Evolutionary conservation across 2,113 vertebrate species (phyloP), one percentile per base, ranked within the genome.

Genomic region (Sigmodon hispidus): DNA sequence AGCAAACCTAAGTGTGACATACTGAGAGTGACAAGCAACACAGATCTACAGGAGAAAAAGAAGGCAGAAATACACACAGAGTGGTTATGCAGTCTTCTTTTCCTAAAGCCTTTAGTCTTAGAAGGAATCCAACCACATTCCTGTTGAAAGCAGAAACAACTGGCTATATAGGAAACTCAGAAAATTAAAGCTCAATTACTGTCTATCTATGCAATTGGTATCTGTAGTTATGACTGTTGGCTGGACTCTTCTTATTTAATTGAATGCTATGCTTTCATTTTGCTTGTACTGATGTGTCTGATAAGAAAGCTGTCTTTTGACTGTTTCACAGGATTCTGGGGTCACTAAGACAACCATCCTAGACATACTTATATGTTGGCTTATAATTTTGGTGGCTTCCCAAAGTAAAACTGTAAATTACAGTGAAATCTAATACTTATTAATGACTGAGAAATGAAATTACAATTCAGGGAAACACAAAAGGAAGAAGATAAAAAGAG

Each of bases 371-470:
- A 22, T 2, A 36, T 72, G 5, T 70, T 67, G 9, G 8, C 40
- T 10, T 24, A 24, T 17, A 2, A 16, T 43, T 50, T 69, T 36
- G 6, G 7, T 19, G 36, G 16, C 5, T 92, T 88, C 57, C 48
- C 70, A 92, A 48, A 67, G 31, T 94, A 24, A 65, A 59, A 48
- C 1, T n/a, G 84, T 43, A 91, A 87, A 48, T 1, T 11, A 34
- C 5, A 40, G 1, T 83, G 9, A 88, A 29, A 29, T 85, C 16
- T 90, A 81, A 81, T 81, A 36, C 48, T 86, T 67, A 17, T 77
- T 29, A 67, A 4, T 65, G 45, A 92, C 7, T 61, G 57, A 67
- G 45, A 65, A 79, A 84, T 80, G 10, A 93, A 96, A 89, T 77
- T 40, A 72, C 61, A 94, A 48, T 7, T 3, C 34, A 70, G 55